Evolutionary conservation across 2,888 invertebrate species (phyloP).

Genomic region (Pristionchus mayeri): DNA sequence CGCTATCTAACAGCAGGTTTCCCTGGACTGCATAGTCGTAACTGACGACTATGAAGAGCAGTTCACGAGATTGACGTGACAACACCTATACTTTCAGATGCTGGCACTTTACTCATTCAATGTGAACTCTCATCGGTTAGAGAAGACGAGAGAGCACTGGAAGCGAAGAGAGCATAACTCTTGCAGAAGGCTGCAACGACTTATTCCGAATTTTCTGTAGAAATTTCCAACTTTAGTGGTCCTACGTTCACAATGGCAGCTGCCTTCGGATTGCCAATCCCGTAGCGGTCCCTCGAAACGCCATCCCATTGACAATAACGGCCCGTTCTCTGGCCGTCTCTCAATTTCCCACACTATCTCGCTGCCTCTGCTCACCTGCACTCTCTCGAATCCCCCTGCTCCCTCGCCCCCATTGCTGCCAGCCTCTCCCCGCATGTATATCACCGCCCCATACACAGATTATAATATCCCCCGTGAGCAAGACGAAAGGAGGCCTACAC

Average conservation of each 20-base stretch:
- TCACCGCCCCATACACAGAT: slow-evolving; percentile 26
- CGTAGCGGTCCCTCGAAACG: not conserved
- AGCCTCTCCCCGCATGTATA: not conserved
- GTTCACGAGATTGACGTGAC: too few species aligned
- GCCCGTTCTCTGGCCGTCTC: not conserved
- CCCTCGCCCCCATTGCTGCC: not conserved
- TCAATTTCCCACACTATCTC: not conserved
- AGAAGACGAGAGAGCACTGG: too few species aligned
- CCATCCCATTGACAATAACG: not conserved
- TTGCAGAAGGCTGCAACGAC: too few species aligned
- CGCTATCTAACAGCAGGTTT: too few species aligned
- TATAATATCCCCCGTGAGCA: slow-evolving; percentile 33
- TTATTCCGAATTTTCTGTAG: too few species aligned
- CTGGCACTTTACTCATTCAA: too few species aligned
- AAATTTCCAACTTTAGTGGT: too few species aligned
- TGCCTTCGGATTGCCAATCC: not conserved
- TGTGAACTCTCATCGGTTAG: too few species aligned
- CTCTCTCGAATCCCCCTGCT: not conserved
- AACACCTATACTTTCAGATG: too few species aligned
- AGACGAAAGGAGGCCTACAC: slow-evolving; percentile 8
- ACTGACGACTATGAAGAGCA: too few species aligned
- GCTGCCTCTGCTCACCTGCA: not conserved
- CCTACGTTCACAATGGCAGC: not conserved
- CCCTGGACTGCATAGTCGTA: too few species aligned
- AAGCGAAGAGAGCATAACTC: too few species aligned